These are phyloP conservation scores for human (Homo sapiens) DNA, from an alignment of 2,113 vertebrate genomes.

Conservation along the genomic window DNA sequence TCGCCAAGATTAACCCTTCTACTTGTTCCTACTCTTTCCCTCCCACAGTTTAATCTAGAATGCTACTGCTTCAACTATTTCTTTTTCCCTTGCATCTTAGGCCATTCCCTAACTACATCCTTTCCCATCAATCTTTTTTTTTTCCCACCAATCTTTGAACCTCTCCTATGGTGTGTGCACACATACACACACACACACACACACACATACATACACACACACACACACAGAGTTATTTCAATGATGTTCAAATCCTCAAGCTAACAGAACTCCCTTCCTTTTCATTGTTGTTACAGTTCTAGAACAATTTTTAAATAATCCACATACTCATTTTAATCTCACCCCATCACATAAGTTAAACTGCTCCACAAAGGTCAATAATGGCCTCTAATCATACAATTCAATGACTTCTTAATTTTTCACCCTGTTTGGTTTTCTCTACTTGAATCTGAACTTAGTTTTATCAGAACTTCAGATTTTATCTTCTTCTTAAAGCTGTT, in stretches of 20 bases:
- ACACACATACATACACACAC: not conserved
- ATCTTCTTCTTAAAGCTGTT: not conserved
- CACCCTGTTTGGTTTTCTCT: not conserved
- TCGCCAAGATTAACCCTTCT: not conserved
- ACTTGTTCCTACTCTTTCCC: not conserved
- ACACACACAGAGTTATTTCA: not conserved
- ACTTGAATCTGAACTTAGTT: not conserved
- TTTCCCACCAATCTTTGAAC: not conserved
- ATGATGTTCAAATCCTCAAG: not conserved
- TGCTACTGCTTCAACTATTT: not conserved
- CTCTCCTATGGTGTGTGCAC: not conserved
- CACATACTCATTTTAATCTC: not conserved
- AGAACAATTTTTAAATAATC: conserved; percentile 3
- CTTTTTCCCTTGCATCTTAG: not conserved
- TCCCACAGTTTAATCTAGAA: not conserved
- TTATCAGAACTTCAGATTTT: not conserved
- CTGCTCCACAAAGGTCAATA: conserved; percentile 18
- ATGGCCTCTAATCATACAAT: not conserved
- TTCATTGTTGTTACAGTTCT: not conserved
- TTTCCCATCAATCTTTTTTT: too few species aligned
- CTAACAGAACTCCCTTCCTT: not conserved
- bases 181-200: not conserved
- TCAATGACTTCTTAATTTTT: conserved; percentile 41
- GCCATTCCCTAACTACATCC: not conserved
- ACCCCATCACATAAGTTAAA: not conserved